phyloP scores from a whole-genome alignment of 2,797 vertebrate genomes.

The Phoeniculus purpureus region DNA sequence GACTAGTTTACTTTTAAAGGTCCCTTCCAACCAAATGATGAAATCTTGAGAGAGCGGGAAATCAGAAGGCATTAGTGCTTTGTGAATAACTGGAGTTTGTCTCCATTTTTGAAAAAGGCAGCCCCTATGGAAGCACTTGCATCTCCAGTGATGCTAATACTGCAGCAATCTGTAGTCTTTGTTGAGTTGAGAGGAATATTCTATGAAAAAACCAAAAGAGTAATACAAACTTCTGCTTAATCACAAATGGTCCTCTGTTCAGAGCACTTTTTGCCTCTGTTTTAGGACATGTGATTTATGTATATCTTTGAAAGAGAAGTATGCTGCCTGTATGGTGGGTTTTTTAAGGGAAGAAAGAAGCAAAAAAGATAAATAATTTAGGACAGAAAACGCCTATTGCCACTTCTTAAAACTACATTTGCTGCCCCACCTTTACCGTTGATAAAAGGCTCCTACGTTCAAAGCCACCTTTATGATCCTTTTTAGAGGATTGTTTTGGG shows the following conservation, averaged over 20 bases:
- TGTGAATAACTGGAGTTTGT: neutral
- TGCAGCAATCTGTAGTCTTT: neutral
- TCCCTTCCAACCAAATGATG: neutral
- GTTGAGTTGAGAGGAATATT: neutral
- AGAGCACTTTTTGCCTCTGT: neutral
- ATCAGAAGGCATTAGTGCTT: neutral
- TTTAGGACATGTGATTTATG: neutral
- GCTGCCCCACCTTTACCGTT: neutral
- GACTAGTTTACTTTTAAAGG: neutral
- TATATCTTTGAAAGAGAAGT: neutral
- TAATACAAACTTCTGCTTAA: neutral
- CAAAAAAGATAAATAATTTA: neutral
- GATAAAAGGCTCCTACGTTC: neutral
- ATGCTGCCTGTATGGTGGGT: neutral
- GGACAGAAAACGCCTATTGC: neutral
- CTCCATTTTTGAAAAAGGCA: neutral
- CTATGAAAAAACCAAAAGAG: neutral
- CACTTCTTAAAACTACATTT: neutral
- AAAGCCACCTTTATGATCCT: constrained; percentile 28
- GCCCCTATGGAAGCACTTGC: neutral
- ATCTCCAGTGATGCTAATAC: neutral
- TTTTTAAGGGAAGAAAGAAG: neutral
- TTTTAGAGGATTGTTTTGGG: constrained; percentile 19
- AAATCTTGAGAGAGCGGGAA: neutral
- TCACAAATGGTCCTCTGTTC: neutral